Conservation (phyloP, 2,888 invertebrate genomes). For the Uropetala carovei region DNA sequence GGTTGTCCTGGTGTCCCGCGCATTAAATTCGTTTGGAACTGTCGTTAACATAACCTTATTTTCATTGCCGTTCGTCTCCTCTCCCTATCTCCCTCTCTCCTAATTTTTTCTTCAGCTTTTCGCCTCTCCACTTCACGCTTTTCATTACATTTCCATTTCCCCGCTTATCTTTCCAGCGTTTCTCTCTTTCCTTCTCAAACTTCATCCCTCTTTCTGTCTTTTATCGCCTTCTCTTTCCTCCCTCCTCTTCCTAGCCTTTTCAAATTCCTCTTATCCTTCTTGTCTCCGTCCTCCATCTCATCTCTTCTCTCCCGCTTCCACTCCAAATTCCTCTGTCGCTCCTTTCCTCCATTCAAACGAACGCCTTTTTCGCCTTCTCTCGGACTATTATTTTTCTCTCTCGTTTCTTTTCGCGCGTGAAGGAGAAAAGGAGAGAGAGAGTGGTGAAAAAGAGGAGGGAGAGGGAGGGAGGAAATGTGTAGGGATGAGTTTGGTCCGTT, state of each 20-base stretch:
- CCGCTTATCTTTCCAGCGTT: neutral
- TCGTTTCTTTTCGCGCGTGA: neutral
- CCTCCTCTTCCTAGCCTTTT: neutral
- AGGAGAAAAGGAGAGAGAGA: neutral
- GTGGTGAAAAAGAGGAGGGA: neutral
- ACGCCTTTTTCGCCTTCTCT: neutral
- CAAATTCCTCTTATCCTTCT: neutral
- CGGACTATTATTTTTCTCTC: neutral
- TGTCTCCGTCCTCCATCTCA: neutral
- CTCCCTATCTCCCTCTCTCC: neutral
- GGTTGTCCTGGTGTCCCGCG: neutral
- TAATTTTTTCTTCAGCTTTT: neutral
- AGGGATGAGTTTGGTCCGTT: neutral
- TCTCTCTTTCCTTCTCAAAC: neutral
- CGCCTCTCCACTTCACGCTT: neutral
- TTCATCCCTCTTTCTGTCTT: neutral
- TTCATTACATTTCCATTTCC: neutral
- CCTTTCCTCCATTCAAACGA: neutral
- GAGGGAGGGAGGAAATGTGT: neutral
- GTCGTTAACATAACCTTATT: constrained; percentile 32
- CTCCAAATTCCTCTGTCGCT: neutral
- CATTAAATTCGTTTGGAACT: constrained; percentile 36
- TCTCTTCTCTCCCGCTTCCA: neutral
- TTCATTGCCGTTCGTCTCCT: neutral
- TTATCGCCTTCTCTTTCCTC: neutral